Evolutionary conservation across 1,140 invertebrate species (phyloP).

Genomic region (Ephestia elutella): DNA sequence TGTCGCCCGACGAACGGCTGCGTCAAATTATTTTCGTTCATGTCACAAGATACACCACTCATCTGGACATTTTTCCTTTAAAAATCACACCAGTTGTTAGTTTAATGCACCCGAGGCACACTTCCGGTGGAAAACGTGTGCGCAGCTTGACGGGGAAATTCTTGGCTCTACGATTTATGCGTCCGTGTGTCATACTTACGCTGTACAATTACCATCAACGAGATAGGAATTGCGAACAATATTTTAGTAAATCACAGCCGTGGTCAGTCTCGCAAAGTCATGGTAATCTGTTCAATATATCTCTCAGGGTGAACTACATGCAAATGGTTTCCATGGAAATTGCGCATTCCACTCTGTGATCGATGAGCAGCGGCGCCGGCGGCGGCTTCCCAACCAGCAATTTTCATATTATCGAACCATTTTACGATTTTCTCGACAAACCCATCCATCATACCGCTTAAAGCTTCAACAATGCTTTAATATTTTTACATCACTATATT

Average conservation of each 20-base stretch:
- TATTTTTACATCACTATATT: slow-evolving; percentile 16
- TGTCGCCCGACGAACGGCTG: slow-evolving; percentile 68
- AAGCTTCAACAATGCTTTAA: slow-evolving; percentile 16
- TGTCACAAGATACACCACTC: slow-evolving; percentile 71
- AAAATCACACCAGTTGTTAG: slow-evolving; percentile 64
- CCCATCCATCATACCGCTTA: slow-evolving; percentile 27
- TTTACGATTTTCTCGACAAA: slow-evolving; percentile 30
- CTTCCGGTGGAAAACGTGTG: slow-evolving; percentile 50
- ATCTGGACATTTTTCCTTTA: slow-evolving; percentile 72
- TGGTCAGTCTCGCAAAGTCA: background rate
- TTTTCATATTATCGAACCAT: slow-evolving; percentile 32
- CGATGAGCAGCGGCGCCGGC: slow-evolving; percentile 18
- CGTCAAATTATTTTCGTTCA: slow-evolving; percentile 74
- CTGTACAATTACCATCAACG: background rate
- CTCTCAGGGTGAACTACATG: slow-evolving; percentile 5
- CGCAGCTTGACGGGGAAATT: slow-evolving; percentile 13
- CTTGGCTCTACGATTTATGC: background rate
- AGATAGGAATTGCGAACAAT: background rate
- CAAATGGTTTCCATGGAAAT: slow-evolving; percentile 30
- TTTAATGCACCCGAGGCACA: slow-evolving; percentile 50
- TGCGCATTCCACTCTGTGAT: slow-evolving; percentile 18
- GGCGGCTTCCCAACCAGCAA: slow-evolving; percentile 16
- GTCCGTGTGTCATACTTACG: background rate
- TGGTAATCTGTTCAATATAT: background rate
- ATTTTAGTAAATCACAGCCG: background rate